Base-by-base conservation (phyloP, 2,888 invertebrate species). In the Tortricodes alternella region DNA sequence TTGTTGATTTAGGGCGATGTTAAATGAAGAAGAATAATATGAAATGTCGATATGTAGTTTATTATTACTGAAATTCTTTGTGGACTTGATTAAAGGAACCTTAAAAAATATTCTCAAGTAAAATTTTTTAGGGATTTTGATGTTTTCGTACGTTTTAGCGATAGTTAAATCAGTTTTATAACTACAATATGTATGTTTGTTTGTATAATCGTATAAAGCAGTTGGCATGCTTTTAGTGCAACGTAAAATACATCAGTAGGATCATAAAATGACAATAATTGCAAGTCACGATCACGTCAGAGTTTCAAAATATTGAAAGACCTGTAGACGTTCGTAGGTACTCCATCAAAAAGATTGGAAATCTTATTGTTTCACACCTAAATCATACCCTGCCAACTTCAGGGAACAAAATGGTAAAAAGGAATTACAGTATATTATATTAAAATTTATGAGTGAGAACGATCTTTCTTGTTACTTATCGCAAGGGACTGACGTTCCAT, bases 371-470 rank as follows among this genome's bases (percentile, higher is more conserved):
- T 8, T 13, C 8, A 21, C 11, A 15, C 24, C 19, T 51, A 46
- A 53, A 46, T 46, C 27, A 37, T 35, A n/a, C 3, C 37, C 19
- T 24, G 11, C n/a, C 27, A 23, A 39, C 32, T 23, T 21, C 37
- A 39, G 27, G 16, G n/a, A 41, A 21, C 21, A 21, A 32, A 38
- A 38, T 24, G 27, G 21, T 44, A 19, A 11, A 37, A 44, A 52
- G 6, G 19, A 16, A 9, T 0, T 7, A 29, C 32, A 50, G n/a
- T n/a, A n/a, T n/a, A 39, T 19, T 23, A n/a, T 32, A 41, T 50
- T 34, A 21, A 32, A 39, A 19, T 49, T 38, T 38, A 50, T 50
- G 50, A 21, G 23, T 50, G 50, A 32, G 21, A 41, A 50, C 7
- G 39, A 48, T 37, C 11, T 48, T 48, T 38, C n/a, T 39, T 18